Percentiles rank a stretch among this genome's conserved stretches.
phyloP scores from a whole-genome alignment of 2,888 invertebrate species.

The Amorpha juglandis region DNA sequence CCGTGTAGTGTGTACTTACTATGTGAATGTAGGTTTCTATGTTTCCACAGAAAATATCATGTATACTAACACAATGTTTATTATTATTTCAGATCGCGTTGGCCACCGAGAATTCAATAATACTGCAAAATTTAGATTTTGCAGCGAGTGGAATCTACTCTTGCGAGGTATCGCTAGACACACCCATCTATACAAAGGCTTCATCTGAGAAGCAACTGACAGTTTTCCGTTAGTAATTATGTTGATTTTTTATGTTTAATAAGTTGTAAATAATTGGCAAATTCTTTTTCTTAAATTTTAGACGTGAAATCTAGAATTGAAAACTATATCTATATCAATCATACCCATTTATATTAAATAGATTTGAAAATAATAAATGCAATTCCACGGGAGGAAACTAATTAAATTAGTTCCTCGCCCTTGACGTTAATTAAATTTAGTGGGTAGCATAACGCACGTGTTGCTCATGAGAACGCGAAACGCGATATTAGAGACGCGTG shows the following conservation, averaged over 20 bases:
- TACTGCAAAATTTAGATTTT: constrained; percentile 88
- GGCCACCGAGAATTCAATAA: constrained; percentile 88
- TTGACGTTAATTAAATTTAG: constrained; percentile 18
- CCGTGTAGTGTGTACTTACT: neutral
- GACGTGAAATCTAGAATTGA: too few species aligned
- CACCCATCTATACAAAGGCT: constrained; percentile 89
- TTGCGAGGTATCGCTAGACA: constrained; percentile 89
- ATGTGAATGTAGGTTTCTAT: neutral
- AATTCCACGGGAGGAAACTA: neutral
- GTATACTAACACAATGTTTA: neutral
- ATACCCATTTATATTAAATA: neutral
- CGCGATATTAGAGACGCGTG: neutral
- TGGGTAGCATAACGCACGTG: constrained; percentile 25
- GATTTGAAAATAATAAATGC: constrained; percentile 8
- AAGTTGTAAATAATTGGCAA: too few species aligned
- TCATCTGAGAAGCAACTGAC: constrained; percentile 88
- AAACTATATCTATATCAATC: neutral
- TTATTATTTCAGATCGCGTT: constrained; percentile 84
- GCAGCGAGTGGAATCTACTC: constrained; percentile 88
- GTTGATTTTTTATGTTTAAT: neutral
- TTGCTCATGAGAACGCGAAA: neutral
- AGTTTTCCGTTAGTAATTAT: constrained; percentile 87
- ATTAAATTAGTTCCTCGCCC: neutral
- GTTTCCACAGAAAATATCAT: neutral
- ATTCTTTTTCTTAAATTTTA: too few species aligned